These are phyloP conservation scores for Paramuricea clavata DNA, from an alignment of 92 coral and sea anemone genomes.

Conservation along the genomic window DNA sequence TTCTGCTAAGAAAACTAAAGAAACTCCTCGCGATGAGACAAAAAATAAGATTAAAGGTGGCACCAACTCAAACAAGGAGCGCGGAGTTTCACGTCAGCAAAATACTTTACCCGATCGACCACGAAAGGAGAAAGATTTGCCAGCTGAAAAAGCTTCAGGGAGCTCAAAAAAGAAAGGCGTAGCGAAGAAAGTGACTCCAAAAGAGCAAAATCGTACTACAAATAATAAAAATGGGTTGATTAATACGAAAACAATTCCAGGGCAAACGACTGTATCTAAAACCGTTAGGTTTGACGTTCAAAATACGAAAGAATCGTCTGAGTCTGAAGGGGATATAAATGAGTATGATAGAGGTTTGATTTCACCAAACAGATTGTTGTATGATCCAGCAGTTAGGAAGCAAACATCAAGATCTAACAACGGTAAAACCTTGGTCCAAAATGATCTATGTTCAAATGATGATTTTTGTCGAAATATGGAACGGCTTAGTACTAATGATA, in stretches of 20 bases:
- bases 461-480: not conserved
- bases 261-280: too few species aligned
- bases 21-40: not conserved
- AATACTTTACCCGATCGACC: not conserved
- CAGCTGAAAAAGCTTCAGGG: not conserved
- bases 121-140: not conserved
- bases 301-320: not conserved
- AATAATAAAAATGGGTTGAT: not conserved
- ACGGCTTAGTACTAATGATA: not conserved
- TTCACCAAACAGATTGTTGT: conserved; percentile 3
- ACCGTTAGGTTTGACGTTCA: conserved; percentile 7
- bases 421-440: not conserved
- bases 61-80: not conserved
- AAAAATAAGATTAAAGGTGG: not conserved
- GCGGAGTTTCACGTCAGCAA: not conserved
- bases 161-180: not conserved
- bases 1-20: not conserved
- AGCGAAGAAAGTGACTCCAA: not conserved
- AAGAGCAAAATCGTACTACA: not conserved
- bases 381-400: not conserved
- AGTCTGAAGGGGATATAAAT: not conserved
- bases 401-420: not conserved
- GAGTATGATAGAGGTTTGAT: conserved; percentile 11
- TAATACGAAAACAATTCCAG: not conserved
- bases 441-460: not conserved